Percentiles rank a stretch among this genome's conserved stretches.
Conservation (phyloP, 2,797 vertebrate species). For the Gorsachius magnificus region DNA sequence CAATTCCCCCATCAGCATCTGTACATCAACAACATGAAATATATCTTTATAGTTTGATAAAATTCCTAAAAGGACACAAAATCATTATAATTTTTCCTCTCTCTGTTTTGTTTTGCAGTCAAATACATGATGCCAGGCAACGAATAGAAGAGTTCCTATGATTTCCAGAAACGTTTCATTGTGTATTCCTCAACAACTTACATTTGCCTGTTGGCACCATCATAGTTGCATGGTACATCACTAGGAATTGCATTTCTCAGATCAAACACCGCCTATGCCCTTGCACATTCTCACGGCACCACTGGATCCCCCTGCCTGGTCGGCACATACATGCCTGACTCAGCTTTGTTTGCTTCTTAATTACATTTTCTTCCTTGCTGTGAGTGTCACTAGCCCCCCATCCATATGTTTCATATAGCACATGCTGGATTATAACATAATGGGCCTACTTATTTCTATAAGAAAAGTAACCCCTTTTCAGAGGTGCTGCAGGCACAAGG, state of each 20-base stretch:
- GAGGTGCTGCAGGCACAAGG: neutral
- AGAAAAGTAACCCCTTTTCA: neutral
- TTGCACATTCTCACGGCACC: neutral
- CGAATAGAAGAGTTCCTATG: neutral
- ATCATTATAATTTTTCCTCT: neutral
- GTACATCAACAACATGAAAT: neutral
- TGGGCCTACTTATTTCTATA: neutral
- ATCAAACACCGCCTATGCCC: neutral
- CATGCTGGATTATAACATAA: neutral
- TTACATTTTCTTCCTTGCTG: neutral
- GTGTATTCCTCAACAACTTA: neutral
- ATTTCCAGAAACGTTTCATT: neutral
- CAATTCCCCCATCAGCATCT: neutral
- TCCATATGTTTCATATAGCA: neutral
- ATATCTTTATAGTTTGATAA: neutral
- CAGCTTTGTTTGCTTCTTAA: conserved; percentile 9
- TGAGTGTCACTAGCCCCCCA: neutral
- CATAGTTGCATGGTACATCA: neutral
- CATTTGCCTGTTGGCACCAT: neutral
- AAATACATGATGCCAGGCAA: neutral
- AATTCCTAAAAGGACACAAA: neutral
- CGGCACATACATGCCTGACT: neutral
- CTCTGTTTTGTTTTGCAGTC: neutral
- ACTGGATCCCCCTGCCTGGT: neutral
- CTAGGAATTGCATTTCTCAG: neutral